phyloP scores from a whole-genome alignment of 2,113 vertebrate species.

The Forbesichthys agassizii region DNA sequence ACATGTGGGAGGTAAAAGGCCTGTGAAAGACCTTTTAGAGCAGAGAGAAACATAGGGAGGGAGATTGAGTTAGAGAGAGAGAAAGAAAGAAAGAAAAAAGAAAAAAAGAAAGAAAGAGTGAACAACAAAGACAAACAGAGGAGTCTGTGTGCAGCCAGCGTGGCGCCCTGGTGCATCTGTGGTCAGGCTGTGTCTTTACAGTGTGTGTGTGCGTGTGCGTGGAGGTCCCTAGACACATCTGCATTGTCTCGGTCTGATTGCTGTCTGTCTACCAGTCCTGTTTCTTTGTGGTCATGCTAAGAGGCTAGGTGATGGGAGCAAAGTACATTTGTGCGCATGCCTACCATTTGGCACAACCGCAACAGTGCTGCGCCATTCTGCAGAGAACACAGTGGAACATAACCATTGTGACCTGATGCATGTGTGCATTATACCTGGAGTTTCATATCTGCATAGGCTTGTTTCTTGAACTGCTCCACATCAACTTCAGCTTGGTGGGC shows the following conservation, averaged over 20 bases:
- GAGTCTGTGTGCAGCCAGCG: not conserved
- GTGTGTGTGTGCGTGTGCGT: slow-evolving; percentile 22
- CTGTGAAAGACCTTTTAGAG: too few species aligned
- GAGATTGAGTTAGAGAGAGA: too few species aligned
- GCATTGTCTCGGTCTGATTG: slow-evolving; percentile 39
- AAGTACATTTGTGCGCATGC: slow-evolving; percentile 2
- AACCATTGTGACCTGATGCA: not conserved
- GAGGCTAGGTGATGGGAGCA: not conserved
- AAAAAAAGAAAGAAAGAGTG: not conserved
- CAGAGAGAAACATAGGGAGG: not conserved
- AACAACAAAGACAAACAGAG: slow-evolving; percentile 6
- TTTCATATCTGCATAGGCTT: slow-evolving; percentile 92
- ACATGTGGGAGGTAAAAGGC: too few species aligned
- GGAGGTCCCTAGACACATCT: slow-evolving; percentile 17
- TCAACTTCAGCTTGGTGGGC: slow-evolving; percentile 88
- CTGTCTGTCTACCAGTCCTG: slow-evolving; percentile 22
- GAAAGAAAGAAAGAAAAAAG: too few species aligned
- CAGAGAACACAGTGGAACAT: too few species aligned
- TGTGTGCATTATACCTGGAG: slow-evolving; percentile 79
- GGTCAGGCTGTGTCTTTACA: slow-evolving; percentile 35
- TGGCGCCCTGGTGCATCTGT: slow-evolving; percentile 6
- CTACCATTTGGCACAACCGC: not conserved
- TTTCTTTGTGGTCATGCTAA: slow-evolving; percentile 10
- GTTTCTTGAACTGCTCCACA: slow-evolving; percentile 92
- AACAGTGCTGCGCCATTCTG: too few species aligned